Evolutionary conservation across 2,888 invertebrate species (phyloP).

Genomic region (Nebria brevicollis): DNA sequence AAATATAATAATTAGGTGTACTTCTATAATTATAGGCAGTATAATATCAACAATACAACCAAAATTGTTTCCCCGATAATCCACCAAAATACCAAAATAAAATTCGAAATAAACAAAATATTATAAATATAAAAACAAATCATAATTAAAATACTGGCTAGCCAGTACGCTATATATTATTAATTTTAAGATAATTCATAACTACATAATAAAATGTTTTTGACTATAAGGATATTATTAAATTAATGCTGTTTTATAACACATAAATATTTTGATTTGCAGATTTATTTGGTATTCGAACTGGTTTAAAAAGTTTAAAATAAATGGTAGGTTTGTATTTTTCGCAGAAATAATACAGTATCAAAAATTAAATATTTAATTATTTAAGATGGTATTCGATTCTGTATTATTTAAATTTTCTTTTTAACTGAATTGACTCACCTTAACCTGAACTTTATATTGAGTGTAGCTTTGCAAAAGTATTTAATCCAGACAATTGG

Average conservation of each 20-base stretch:
- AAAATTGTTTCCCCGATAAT: conserved; percentile 39
- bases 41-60: conserved; percentile 40
- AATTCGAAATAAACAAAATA: conserved; percentile 15
- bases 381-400: background rate
- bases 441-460: background rate
- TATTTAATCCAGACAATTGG: background rate
- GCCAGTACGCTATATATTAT: conserved; percentile 8
- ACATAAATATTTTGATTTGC: background rate
- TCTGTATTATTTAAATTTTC: background rate
- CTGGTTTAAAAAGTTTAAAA: background rate
- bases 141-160: conserved; percentile 12
- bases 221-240: background rate
- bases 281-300: background rate
- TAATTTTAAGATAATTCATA: background rate
- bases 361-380: background rate
- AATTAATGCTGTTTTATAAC: background rate
- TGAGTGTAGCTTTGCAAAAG: background rate
- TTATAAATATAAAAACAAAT: conserved; percentile 14
- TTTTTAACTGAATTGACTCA: no score
- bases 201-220: background rate
- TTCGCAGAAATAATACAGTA: background rate
- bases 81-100: conserved; percentile 42
- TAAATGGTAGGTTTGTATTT: background rate
- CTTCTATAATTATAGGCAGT: conserved; percentile 29
- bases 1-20: conserved; percentile 11